phyloP scores from a whole-genome alignment of 2,888 invertebrate genomes.

The Dryococelus australis region DNA sequence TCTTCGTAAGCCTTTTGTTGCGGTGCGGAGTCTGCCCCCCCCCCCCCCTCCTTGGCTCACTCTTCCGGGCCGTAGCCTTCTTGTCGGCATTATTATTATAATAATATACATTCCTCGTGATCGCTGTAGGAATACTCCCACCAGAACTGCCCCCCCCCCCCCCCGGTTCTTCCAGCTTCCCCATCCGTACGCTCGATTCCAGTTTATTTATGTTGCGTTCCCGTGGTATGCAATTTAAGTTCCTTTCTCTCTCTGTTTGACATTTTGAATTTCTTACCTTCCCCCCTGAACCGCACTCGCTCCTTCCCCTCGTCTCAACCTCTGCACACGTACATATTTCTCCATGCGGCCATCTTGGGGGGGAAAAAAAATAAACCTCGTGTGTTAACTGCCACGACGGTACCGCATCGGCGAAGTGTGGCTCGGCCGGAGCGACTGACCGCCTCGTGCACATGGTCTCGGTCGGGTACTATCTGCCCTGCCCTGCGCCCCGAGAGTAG shows the following conservation, averaged over 20 bases:
- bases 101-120: slow-evolving; percentile 45
- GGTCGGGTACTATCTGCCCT: too few species aligned
- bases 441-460: too few species aligned
- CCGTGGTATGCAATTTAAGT: slow-evolving; percentile 23
- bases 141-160: background rate
- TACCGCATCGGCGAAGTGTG: background rate
- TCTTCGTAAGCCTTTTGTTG: slow-evolving; percentile 29
- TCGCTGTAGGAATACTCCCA: slow-evolving; percentile 26
- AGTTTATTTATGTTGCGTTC: slow-evolving; percentile 32
- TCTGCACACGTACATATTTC: slow-evolving; percentile 7
- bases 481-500: too few species aligned
- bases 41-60: background rate
- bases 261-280: background rate
- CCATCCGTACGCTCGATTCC: background rate
- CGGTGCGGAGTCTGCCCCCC: slow-evolving; percentile 24
- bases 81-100: slow-evolving; percentile 46
- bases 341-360: slow-evolving; percentile 13
- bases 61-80: slow-evolving; percentile 33
- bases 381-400: background rate
- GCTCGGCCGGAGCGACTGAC: too few species aligned
- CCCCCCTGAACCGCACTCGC: slow-evolving; percentile 5
- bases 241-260: slow-evolving; percentile 7
- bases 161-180: background rate
- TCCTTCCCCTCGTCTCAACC: background rate
- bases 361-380: background rate